Base-by-base conservation (phyloP, 1,140 invertebrate genomes). In the Lepidurus arcticus region DNA sequence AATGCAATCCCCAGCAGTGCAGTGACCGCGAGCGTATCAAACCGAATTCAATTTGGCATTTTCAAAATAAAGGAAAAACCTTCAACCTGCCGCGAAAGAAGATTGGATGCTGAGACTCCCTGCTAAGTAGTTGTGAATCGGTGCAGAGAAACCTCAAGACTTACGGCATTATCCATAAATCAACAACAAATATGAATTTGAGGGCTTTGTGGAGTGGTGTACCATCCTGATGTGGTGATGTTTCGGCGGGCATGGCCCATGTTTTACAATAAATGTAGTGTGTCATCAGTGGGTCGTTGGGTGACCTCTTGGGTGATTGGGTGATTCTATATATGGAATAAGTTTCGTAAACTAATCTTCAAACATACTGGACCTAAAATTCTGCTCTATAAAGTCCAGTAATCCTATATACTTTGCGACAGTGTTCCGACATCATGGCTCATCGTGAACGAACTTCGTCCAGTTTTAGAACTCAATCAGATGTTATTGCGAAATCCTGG, bases 231-330 rank as follows among this genome's bases (percentile, higher is more conserved):
- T 10, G 13, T 65, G 53, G 21, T 8, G 53, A 65, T 65, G 53
- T 65, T n/a, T 65, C 53, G 53, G 21, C 53, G 53, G 21, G 53
- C 53, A 65, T 65, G 53, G 53, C 53, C 53, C 53, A 21, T 65
- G 53, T 65, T 65, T 65, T 65, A 65, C 53, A 65, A 65, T 65
- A 65, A 65, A 65, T 65, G 53, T n/a, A 65, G 53, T 21, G 53
- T 65, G 53, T 65, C 53, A 65, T 65, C 21, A 21, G 53, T 65
- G 53, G 34, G 53, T 65, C 53, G 53, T 65, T 65, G 16, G 53
- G 21, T 65, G 53, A 65, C 53, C 53, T 65, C 4, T 65, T 13
- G 1, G 0, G n/a, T n/a, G n/a, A n/a, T n/a, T n/a, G n/a, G n/a
- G n/a, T n/a, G n/a, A 34, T 1, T n/a, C 53, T 65, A 65, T 21